Percentiles rank a stretch among this genome's conserved stretches.
These are phyloP conservation scores for Xestia xanthographa DNA, from an alignment of 2,888 invertebrate genomes.

Conservation along the genomic window DNA sequence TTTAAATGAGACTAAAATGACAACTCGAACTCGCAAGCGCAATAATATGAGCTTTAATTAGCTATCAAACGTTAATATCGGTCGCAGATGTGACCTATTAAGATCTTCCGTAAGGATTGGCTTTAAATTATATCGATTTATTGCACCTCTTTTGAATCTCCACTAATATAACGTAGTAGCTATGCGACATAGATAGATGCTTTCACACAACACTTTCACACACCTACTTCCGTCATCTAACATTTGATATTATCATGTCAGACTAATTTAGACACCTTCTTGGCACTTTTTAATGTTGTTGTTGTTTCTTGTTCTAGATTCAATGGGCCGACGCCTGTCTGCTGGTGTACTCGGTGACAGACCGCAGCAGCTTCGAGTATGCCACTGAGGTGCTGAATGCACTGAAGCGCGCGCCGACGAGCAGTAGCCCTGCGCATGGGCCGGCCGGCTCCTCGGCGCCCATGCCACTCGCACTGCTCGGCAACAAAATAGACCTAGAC, in stretches of 20 bases:
- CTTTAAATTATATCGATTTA: conserved; percentile 51
- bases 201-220: conserved; percentile 26
- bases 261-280: conserved; percentile 35
- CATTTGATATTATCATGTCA: conserved; percentile 52
- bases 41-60: conserved; percentile 41
- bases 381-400: conserved; percentile 92
- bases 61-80: conserved; percentile 45
- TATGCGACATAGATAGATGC: conserved; percentile 35
- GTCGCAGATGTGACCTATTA: conserved; percentile 51
- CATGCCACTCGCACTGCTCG: conserved; percentile 92
- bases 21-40: background rate
- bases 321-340: conserved; percentile 95
- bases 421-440: conserved; percentile 91
- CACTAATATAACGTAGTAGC: conserved; percentile 23
- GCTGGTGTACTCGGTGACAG: conserved; percentile 94
- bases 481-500: conserved; percentile 95
- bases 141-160: conserved; percentile 30
- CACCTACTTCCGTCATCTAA: conserved; percentile 55
- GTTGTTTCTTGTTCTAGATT: conserved; percentile 86
- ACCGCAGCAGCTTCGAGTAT: conserved; percentile 93
- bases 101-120: conserved; percentile 27
- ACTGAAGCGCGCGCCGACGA: conserved; percentile 90
- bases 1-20: conserved; percentile 31
- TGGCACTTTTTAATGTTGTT: conserved; percentile 52
- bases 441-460: conserved; percentile 87